phyloP scores from a whole-genome alignment of 2,888 invertebrate genomes.

The Arge pagana region DNA sequence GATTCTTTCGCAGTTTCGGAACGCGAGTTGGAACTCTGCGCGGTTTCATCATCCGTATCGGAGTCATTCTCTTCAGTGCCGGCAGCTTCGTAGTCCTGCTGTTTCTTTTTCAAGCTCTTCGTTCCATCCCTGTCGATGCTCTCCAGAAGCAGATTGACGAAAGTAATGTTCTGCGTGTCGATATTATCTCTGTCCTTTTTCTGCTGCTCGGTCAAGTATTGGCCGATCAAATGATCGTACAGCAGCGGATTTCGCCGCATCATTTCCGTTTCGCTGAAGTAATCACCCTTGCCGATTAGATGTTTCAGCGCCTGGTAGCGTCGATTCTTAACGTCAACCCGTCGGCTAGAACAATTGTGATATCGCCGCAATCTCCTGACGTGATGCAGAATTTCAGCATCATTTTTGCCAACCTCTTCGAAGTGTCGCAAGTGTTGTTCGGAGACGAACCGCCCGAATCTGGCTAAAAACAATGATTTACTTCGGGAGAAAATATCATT shows the following conservation, averaged over 20 bases:
- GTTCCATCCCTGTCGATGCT: constrained; percentile 77
- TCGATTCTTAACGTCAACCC: constrained; percentile 73
- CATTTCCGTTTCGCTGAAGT: constrained; percentile 94
- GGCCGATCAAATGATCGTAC: constrained; percentile 88
- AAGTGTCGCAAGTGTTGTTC: constrained; percentile 75
- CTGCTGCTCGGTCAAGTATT: constrained; percentile 80
- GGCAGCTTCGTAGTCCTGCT: constrained; percentile 65
- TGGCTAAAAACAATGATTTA: constrained; percentile 72
- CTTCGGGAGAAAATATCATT: constrained; percentile 67
- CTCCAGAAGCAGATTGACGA: constrained; percentile 79
- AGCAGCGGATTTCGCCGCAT: constrained; percentile 87
- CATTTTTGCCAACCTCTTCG: constrained; percentile 56
- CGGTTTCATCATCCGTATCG: constrained; percentile 39
- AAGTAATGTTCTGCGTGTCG: constrained; percentile 64
- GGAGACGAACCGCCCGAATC: constrained; percentile 76
- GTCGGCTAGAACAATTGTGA: constrained; percentile 61
- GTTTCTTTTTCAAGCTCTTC: constrained; percentile 66
- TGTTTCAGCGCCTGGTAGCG: constrained; percentile 80
- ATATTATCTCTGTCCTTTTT: constrained; percentile 67
- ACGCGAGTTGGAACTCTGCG: constrained; percentile 14
- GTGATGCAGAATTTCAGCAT: constrained; percentile 68
- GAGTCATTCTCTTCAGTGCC: constrained; percentile 57
- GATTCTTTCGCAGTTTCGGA: constrained; percentile 5
- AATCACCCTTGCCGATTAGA: constrained; percentile 71
- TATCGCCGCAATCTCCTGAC: constrained; percentile 66